phyloP scores from a whole-genome alignment of 2,888 invertebrate genomes.

The Phytoseiulus persimilis region DNA sequence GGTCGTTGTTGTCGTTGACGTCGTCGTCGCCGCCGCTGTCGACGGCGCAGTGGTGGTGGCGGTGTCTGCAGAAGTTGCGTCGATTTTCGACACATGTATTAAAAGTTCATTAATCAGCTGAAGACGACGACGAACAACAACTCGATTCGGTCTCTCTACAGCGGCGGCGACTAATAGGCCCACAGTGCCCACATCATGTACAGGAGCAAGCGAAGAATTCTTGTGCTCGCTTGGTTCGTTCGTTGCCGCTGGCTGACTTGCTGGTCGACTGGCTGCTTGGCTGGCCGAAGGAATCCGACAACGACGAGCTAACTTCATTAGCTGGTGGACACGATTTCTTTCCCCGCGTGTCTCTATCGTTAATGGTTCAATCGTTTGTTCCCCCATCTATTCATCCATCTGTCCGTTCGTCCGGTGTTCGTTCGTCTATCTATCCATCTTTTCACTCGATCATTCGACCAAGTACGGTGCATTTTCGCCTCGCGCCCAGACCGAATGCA shows the following conservation, averaged over 20 bases:
- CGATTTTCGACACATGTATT: constrained; percentile 5
- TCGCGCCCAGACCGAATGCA: not conserved
- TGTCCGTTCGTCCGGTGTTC: not conserved
- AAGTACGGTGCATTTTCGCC: not conserved
- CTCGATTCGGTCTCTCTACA: not conserved
- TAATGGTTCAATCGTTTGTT: constrained; percentile 5
- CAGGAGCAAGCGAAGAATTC: not conserved
- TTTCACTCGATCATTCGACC: not conserved
- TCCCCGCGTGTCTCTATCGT: not conserved
- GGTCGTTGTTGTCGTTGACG: not conserved
- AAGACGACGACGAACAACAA: not conserved
- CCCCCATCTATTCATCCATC: not conserved
- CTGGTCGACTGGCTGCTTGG: not conserved
- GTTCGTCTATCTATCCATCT: not conserved
- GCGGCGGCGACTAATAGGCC: not conserved
- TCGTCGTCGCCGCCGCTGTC: not conserved
- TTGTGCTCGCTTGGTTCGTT: not conserved
- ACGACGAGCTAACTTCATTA: constrained; percentile 5
- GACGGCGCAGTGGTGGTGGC: not conserved
- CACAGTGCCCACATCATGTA: not conserved
- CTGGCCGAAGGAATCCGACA: not conserved
- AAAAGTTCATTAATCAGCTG: constrained; percentile 5
- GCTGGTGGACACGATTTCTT: not conserved
- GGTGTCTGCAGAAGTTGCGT: not conserved
- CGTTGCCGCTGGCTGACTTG: not conserved